Evolutionary conservation across 37 sponge, comb jelly and placozoan genomes (phyloP).

Genomic region (Petrosia ficiformis): DNA sequence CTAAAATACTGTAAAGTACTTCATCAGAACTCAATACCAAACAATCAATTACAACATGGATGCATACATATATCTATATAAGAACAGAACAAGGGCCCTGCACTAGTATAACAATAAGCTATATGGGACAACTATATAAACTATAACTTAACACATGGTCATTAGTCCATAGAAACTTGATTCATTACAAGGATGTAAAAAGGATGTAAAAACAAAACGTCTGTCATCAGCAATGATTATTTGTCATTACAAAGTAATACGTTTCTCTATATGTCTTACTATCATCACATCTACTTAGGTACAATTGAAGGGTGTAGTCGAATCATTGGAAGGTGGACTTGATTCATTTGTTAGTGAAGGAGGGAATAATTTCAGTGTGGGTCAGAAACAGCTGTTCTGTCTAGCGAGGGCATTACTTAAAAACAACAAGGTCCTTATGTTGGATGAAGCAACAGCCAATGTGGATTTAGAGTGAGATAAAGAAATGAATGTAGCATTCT

Average conservation of each 20-base stretch:
- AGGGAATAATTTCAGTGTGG: conserved; percentile 74
- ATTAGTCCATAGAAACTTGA: too few species aligned
- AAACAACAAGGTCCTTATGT: conserved; percentile 68
- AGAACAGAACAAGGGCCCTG: too few species aligned
- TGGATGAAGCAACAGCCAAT: conserved; percentile 87
- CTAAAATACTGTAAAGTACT: too few species aligned
- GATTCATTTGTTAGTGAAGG: conserved; percentile 53
- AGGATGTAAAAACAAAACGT: too few species aligned
- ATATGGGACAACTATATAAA: too few species aligned
- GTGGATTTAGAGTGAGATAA: conserved; percentile 64
- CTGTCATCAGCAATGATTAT: background rate
- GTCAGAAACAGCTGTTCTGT: conserved; percentile 76
- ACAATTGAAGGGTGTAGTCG: conserved; percentile 64
- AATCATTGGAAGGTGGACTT: conserved; percentile 55
- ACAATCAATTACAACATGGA: too few species aligned
- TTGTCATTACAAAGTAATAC: background rate
- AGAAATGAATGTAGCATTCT: background rate
- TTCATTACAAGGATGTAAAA: too few species aligned
- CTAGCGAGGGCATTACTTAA: conserved; percentile 70
- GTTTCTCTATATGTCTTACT: background rate
- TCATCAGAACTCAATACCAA: too few species aligned
- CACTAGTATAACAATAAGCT: too few species aligned
- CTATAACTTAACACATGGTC: too few species aligned
- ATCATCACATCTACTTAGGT: conserved; percentile 40
- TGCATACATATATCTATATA: too few species aligned